A percentile compares a stretch with the other conserved stretches of the same genome.
Conservation (phyloP, 2,797 vertebrate genomes). For the Cheirogaleus major region DNA sequence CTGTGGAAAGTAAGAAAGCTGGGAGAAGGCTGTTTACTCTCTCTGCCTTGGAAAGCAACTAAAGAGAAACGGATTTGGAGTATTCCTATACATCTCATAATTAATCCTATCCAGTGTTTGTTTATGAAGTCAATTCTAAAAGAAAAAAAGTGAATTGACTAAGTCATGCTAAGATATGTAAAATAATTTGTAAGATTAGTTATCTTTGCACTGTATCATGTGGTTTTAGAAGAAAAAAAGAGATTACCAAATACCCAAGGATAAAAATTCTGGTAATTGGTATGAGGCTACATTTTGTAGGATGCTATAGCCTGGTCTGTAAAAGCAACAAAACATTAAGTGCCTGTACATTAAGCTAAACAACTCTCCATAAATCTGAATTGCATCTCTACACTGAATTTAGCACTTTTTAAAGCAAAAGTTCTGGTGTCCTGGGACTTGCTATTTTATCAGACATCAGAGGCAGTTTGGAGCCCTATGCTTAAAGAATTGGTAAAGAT, state of each 20-base stretch:
- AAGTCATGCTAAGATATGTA: slow-evolving; percentile 41
- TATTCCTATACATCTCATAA: background rate
- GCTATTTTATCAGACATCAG: background rate
- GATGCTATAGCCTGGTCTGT: background rate
- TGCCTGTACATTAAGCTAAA: background rate
- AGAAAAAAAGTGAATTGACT: background rate
- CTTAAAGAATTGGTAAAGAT: background rate
- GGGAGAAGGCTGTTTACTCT: slow-evolving; percentile 99
- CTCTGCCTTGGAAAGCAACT: slow-evolving; percentile 90
- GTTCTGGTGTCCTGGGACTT: background rate
- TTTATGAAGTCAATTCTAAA: slow-evolving; percentile 17
- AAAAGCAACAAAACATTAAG: background rate
- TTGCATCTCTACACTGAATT: background rate
- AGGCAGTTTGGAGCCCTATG: background rate
- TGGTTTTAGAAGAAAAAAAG: background rate
- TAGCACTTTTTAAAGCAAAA: background rate
- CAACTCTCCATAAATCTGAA: background rate
- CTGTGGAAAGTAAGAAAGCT: slow-evolving; percentile 92
- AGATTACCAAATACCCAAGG: background rate
- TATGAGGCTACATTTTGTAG: background rate
- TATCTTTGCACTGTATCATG: background rate
- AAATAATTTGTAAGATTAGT: background rate
- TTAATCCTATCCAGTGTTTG: slow-evolving; percentile 8
- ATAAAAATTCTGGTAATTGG: background rate
- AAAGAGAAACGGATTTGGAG: slow-evolving; percentile 56